These are phyloP conservation scores for Felis catus DNA, from an alignment of 2,113 vertebrate species.

Conservation along the genomic window DNA sequence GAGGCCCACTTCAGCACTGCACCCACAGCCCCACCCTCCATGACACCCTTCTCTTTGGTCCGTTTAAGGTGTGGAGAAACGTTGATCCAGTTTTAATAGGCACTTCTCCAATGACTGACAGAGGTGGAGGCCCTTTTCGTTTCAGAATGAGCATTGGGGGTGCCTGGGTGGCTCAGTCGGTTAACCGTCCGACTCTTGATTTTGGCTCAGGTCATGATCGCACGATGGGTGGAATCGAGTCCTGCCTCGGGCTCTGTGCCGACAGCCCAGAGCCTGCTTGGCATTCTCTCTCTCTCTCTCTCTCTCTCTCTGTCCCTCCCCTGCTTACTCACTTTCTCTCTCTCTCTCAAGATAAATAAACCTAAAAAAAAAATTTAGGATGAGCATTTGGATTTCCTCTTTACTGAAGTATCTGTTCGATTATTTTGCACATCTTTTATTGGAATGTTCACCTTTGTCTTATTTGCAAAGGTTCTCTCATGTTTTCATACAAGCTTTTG, in stretches of 20 bases:
- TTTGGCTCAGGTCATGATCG: no score
- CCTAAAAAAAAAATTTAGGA: background rate
- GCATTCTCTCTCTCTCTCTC: no score
- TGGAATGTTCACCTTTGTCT: background rate
- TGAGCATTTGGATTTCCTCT: background rate
- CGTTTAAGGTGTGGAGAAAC: background rate
- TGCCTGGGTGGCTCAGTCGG: no score
- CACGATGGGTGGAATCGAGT: no score
- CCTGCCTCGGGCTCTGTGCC: no score
- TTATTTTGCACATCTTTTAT: background rate
- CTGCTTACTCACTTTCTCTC: no score
- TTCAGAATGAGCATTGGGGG: background rate
- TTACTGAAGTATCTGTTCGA: background rate
- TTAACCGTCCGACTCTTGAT: no score
- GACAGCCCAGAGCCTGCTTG: no score
- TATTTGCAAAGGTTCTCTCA: background rate
- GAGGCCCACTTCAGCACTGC: background rate
- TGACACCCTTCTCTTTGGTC: background rate
- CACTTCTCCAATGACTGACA: background rate
- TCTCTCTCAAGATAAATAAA: no score
- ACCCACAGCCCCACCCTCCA: background rate
- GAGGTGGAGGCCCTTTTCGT: background rate
- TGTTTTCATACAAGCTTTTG: background rate
- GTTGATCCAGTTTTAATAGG: background rate
- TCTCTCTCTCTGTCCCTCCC: no score